Evolutionary conservation across 2,888 invertebrate species (phyloP), one percentile per base, ranked within the genome.

Genomic region (Clivina fossor): DNA sequence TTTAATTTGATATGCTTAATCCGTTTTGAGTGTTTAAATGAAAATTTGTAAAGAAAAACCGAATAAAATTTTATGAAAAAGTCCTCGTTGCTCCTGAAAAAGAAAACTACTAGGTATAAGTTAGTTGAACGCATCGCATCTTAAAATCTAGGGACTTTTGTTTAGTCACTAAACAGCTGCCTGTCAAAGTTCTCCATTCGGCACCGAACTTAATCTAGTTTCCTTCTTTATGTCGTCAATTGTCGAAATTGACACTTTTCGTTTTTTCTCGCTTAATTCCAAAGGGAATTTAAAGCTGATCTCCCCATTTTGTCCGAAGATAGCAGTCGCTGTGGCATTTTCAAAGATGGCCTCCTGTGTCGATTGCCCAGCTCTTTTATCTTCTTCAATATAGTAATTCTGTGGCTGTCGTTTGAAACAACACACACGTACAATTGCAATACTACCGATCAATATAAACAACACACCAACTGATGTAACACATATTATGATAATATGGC

Each of bases 321-420:
- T 69, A 1, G 65, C 68, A 11, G 65, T 64, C 13, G 74, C 73
- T 13, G 72, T 68, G 2, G 74, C 69, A 58, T 72, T 72, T 57
- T 74, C 71, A 49, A 74, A 65, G 54, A 69, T 69, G 49, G 62
- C 63, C 18, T 65, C 69, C 58, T 72, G 70, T 55, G 68, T 71
- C 69, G 46, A 64, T 63, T 26, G 61, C 59, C 35, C 65, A 41
- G 32, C 58, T 33, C 56, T 61, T 40, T 65, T 69, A 57, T 77
- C 73, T 56, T 84, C 85, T 69, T 86, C 86, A 2, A 86, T 86
- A 68, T 86, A 87, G 70, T 88, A 88, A 40, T 82, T 81, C 3
- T 85, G 84, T 3, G 85, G 82, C 61, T 85, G 80, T 56, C 83
- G 82, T 35, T 85, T 79, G 63, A 86, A 83, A 64, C 85, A 87